phyloP scores from a whole-genome alignment of 2,797 vertebrate genomes.

The Sebastes matsubarae region DNA sequence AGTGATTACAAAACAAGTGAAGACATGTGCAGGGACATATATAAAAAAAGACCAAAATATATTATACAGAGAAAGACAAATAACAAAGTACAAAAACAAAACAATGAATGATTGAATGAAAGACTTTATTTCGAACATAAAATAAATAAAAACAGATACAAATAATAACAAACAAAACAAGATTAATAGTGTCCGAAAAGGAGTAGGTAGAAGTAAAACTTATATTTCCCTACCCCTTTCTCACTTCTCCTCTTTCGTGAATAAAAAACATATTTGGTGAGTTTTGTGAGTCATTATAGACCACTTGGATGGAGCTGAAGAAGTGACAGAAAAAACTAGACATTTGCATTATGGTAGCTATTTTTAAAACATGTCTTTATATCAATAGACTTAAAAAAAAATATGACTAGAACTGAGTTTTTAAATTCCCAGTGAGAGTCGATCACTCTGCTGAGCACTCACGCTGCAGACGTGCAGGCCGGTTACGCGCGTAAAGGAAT shows the following conservation, averaged over 20 bases:
- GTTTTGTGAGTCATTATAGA: neutral
- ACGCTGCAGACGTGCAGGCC: neutral
- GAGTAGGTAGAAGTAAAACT: too few species aligned
- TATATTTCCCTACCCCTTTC: too few species aligned
- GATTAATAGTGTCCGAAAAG: too few species aligned
- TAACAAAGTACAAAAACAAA: too few species aligned
- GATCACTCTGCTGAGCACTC: neutral
- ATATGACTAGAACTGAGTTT: neutral
- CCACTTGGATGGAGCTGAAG: neutral
- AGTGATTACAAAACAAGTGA: too few species aligned
- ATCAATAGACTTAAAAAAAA: neutral
- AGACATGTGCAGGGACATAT: too few species aligned
- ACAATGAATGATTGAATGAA: too few species aligned
- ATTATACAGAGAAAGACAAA: too few species aligned
- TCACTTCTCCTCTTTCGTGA: neutral
- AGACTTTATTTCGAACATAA: too few species aligned
- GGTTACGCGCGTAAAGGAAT: slow-evolving; percentile 68
- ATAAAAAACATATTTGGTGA: neutral
- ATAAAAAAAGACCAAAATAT: too few species aligned
- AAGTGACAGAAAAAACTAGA: neutral
- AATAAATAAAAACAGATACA: too few species aligned
- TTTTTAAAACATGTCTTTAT: neutral
- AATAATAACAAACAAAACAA: too few species aligned
- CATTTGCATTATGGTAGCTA: neutral
- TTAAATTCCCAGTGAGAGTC: neutral